phyloP scores from a whole-genome alignment of 2,888 invertebrate genomes.

The Dicyrtomina minuta region DNA sequence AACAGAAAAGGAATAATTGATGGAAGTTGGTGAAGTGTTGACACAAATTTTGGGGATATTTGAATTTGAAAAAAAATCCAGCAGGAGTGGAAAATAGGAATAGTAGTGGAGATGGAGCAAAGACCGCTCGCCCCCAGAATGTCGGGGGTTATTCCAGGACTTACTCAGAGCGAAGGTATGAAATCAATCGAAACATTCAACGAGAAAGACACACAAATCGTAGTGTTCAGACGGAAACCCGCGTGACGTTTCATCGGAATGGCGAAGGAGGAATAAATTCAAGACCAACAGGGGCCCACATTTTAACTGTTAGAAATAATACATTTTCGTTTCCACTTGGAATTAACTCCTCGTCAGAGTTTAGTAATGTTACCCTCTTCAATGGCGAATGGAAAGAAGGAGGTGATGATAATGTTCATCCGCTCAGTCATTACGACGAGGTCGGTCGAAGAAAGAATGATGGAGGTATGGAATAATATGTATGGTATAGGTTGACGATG shows the following conservation, averaged over 20 bases:
- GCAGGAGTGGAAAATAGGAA: background rate
- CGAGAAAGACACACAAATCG: slow-evolving; percentile 45
- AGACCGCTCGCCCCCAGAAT: no score
- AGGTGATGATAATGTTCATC: slow-evolving; percentile 51
- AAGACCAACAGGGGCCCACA: slow-evolving; percentile 41
- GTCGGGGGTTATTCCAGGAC: slow-evolving; percentile 47
- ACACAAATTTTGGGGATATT: no score
- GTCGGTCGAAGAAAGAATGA: slow-evolving; percentile 19
- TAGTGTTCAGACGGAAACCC: slow-evolving; percentile 46
- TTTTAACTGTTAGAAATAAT: slow-evolving; percentile 42
- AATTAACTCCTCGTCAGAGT: slow-evolving; percentile 37
- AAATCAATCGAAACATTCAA: slow-evolving; percentile 44
- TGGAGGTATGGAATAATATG: slow-evolving; percentile 28
- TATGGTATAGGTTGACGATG: slow-evolving; percentile 17
- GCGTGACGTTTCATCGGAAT: slow-evolving; percentile 44
- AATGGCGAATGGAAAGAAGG: slow-evolving; percentile 38
- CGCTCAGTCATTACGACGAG: slow-evolving; percentile 37
- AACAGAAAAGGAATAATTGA: background rate
- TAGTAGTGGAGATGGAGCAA: background rate
- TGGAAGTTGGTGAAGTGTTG: background rate
- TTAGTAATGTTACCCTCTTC: slow-evolving; percentile 49
- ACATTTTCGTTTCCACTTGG: slow-evolving; percentile 44
- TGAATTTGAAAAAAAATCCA: background rate
- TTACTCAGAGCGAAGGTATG: slow-evolving; percentile 47
- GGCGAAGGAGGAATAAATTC: slow-evolving; percentile 7